Base-by-base conservation (phyloP, 2,888 invertebrate species). In the Cheiracanthium punctorium region DNA sequence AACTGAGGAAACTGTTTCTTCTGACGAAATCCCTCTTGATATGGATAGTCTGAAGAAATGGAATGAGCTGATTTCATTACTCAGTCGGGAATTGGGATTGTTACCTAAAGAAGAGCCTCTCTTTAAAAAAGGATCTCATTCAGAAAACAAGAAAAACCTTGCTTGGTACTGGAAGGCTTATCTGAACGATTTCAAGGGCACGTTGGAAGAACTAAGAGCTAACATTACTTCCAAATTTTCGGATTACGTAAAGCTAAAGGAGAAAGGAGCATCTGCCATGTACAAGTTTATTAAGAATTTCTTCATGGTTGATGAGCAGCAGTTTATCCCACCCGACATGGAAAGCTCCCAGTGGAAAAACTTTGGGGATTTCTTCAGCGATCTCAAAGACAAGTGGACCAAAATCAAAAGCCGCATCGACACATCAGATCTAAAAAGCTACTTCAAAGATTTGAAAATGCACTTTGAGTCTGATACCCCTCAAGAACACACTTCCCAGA, bases 311-410 rank as follows among this genome's bases (percentile, higher is more conserved):
- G 17, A 10, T 10, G 43, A 48, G 10, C 43, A 48, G 17, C 58
- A 58, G 17, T 58, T 4, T 67, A 67, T 73, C 48, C 4, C 41
- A 29, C 41, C 28, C 8, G 8, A 48, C 14, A 48, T 48, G 4
- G 28, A 52, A 12, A 82, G 69, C 14, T 24, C 43, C 32, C 64
- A 20, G 41, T 58, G 20, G 73, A 82, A 71, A 8, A 75, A 82
- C n/a, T 37, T 82, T 30, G 70, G 82, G 71, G 32, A 70, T 20
- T 41, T 76, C 12, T 24, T 82, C 5, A 76, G 64, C 7, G 58
- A 70, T 17, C 29, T 84, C 10, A 52, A 65, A 41, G 65, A 84
- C 14, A 72, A 74, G n/a, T 84, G 72, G 73, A n/a, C 32, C 32
- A 17, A 72, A 14, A 67, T 84, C 17, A 79, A 67, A 12, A 24